Evolutionary conservation across 2,797 vertebrate genomes (phyloP), one percentile per base, ranked within the genome.

Genomic region (Tokudaia muenninki): DNA sequence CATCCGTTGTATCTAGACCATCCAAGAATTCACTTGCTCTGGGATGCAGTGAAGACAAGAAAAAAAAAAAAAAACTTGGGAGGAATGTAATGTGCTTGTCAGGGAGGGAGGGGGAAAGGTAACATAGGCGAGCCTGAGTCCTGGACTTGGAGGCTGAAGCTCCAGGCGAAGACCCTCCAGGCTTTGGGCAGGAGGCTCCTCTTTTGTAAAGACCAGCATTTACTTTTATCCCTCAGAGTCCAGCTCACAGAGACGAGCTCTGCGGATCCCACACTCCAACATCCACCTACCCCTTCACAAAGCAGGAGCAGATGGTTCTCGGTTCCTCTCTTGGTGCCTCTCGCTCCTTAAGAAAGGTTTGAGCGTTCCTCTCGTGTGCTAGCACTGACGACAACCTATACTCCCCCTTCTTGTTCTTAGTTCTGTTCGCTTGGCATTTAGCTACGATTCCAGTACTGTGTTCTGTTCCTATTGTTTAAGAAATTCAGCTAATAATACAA

Each of bases 181-280:
- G 78, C 26, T 10, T 12, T 47, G 65, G 55, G 50, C 57, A 95
- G 83, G 52, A 63, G 13, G 24, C 24, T 67, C 52, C 22, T 72
- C 41, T 77, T 91, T 88, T 91, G 52, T 90, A 90, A 90, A 95
- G 87, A 65, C 63, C 22, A 47, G 4, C 59, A 78, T 90, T 8
- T 93, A 31, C 50, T 61, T 63, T 95, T 88, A 74, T 70, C 87
- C 21, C 24, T 78, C 75, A n/a, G 57, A 41, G 16, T 80, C 90
- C 70, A 61, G 37, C 50, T 44, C 26, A 87, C 8, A 11, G 70
- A 84, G 93, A 81, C 37, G 89, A 59, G 41, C 89, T 95, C 37
- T 87, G 12, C 57, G 52, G 52, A 2, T 52, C 12, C 47, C 44
- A 52, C 7, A 72, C 74, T 59, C 67, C 81, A 72, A 81, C 93